Percentiles rank a stretch among this genome's conserved stretches.
These are phyloP conservation scores for Glareola pratincola DNA, from an alignment of 2,113 vertebrate genomes.

Conservation along the genomic window DNA sequence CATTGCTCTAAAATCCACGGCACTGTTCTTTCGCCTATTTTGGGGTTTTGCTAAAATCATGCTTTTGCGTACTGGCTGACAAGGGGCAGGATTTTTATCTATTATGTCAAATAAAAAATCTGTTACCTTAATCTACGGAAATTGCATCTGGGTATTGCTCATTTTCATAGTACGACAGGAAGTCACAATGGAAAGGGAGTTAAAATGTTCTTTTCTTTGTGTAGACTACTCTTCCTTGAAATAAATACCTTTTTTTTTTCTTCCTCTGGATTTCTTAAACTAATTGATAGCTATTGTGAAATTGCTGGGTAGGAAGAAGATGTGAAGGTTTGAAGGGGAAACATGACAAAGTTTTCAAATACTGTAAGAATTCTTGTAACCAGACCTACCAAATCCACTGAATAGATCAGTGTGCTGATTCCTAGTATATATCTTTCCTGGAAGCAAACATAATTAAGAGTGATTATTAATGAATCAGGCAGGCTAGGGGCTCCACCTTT, in stretches of 20 bases:
- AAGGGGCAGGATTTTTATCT: neutral
- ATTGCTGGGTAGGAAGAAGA: neutral
- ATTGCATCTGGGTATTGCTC: neutral
- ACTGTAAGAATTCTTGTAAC: neutral
- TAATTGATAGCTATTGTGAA: neutral
- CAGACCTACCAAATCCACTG: neutral
- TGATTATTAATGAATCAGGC: neutral
- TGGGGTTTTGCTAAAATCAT: neutral
- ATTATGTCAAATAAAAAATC: neutral
- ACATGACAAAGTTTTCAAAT: neutral
- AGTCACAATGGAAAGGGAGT: neutral
- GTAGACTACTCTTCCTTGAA: neutral
- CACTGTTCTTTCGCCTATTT: neutral
- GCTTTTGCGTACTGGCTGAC: neutral
- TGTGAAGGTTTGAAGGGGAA: neutral
- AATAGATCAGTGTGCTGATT: neutral
- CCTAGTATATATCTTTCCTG: neutral
- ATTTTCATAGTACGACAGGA: neutral
- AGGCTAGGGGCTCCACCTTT: neutral
- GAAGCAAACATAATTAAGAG: neutral
- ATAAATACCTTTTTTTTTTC: neutral
- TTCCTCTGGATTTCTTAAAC: neutral
- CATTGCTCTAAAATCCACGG: neutral
- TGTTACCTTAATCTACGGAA: neutral
- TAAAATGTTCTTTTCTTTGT: neutral